phyloP scores from a whole-genome alignment of 2,888 invertebrate genomes.

The Polymixis flavicincta region DNA sequence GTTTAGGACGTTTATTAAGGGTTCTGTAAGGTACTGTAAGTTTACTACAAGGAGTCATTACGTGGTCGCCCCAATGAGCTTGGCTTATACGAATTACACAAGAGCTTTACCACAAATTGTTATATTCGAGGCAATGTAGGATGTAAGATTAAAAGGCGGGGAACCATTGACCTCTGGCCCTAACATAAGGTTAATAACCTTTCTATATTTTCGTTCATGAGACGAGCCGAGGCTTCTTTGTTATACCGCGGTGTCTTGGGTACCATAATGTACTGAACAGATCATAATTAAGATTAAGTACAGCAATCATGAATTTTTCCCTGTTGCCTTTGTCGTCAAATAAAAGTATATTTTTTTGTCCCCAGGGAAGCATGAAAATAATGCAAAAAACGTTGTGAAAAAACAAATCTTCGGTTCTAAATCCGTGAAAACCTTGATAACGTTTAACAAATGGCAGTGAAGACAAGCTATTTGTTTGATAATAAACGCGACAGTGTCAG shows the following conservation, averaged over 20 bases:
- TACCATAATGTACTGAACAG: constrained; percentile 33
- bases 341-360: constrained; percentile 14
- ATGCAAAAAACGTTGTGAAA: constrained; percentile 11
- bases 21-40: constrained; percentile 23
- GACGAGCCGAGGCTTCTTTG: constrained; percentile 17
- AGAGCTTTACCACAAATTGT: constrained; percentile 27
- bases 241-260: constrained; percentile 7
- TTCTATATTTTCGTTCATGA: constrained; percentile 20
- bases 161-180: constrained; percentile 38
- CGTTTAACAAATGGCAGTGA: constrained; percentile 28
- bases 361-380: constrained; percentile 21
- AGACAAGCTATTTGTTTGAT: constrained; percentile 32
- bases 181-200: constrained; percentile 51
- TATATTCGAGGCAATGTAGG: constrained; percentile 28
- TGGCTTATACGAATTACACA: constrained; percentile 41
- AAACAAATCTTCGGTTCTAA: constrained; percentile 21
- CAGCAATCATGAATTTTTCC: constrained; percentile 19
- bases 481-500: constrained; percentile 36
- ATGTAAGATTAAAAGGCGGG: constrained; percentile 30
- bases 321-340: constrained; percentile 14
- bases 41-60: constrained; percentile 36
- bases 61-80: constrained; percentile 26
- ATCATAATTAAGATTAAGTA: constrained; percentile 50
- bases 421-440: constrained; percentile 33
- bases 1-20: constrained; percentile 38